Evolutionary conservation across 2,797 vertebrate species (phyloP).

Genomic region (Hypotaenidia okinawae): DNA sequence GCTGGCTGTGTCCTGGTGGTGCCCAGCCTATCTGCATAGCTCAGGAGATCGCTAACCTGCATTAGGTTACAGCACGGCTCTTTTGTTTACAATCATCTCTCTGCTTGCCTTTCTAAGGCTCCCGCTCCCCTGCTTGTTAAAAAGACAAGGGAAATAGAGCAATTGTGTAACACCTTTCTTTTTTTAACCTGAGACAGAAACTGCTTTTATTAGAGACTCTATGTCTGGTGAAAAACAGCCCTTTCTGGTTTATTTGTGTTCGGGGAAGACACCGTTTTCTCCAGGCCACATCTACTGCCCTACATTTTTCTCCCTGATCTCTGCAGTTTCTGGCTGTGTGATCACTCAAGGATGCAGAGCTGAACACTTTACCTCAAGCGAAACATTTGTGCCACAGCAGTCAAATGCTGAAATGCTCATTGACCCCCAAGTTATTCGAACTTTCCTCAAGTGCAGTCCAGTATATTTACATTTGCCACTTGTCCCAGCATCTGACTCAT

Average conservation of each 20-base stretch:
- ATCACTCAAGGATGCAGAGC: neutral
- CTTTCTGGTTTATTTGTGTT: neutral
- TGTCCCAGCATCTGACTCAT: neutral
- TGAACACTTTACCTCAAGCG: neutral
- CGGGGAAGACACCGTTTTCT: neutral
- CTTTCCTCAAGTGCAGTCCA: neutral
- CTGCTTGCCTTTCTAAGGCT: constrained; percentile 5
- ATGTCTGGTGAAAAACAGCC: neutral
- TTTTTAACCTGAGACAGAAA: constrained; percentile 55
- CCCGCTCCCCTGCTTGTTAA: neutral
- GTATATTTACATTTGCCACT: neutral
- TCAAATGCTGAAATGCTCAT: neutral
- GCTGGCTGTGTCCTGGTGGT: neutral
- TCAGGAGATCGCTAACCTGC: neutral
- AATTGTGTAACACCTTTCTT: constrained; percentile 56
- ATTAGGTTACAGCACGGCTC: constrained; percentile 33
- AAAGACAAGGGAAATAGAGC: constrained; percentile 37
- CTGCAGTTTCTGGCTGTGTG: neutral
- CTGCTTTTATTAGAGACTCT: constrained; percentile 1
- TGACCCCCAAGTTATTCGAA: neutral
- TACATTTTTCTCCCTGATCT: neutral
- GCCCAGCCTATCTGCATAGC: neutral
- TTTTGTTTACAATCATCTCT: neutral
- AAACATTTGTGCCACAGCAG: neutral
- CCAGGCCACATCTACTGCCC: neutral